A percentile compares a stretch with the other conserved stretches of the same genome.
These are phyloP conservation scores for Gavia stellata DNA, from an alignment of 2,113 vertebrate species.

Conservation along the genomic window DNA sequence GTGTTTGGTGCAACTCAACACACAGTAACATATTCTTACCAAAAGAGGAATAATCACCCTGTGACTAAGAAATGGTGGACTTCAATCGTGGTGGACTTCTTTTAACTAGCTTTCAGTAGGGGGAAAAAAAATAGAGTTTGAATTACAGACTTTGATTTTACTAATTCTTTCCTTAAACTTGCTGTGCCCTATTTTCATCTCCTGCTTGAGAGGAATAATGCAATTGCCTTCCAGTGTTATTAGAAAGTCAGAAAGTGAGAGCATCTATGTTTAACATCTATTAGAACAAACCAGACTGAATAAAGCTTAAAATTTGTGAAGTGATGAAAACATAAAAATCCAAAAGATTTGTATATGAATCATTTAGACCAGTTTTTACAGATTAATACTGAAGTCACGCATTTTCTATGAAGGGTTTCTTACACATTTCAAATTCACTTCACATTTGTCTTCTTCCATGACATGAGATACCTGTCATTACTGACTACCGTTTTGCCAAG, in stretches of 20 bases:
- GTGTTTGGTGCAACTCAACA: not conserved
- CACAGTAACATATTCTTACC: not conserved
- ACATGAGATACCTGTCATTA: not conserved
- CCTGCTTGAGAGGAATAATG: not conserved
- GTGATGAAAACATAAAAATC: not conserved
- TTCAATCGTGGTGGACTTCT: not conserved
- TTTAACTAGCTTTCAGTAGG: not conserved
- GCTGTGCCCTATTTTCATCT: not conserved
- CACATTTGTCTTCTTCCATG: not conserved
- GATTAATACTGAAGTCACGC: not conserved
- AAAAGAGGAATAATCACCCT: not conserved
- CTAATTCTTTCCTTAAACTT: not conserved
- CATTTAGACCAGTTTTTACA: not conserved
- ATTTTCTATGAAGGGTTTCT: not conserved
- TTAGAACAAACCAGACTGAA: not conserved
- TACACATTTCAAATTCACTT: not conserved
- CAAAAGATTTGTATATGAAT: not conserved
- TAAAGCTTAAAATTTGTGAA: not conserved
- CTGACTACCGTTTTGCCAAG: not conserved
- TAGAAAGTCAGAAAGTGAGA: not conserved
- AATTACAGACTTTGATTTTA: not conserved
- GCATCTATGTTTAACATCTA: not conserved
- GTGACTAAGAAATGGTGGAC: not conserved
- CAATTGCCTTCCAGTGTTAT: not conserved
- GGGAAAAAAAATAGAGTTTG: not conserved